Conservation (phyloP, 2,113 vertebrate genomes). For the Garra rufa region DNA sequence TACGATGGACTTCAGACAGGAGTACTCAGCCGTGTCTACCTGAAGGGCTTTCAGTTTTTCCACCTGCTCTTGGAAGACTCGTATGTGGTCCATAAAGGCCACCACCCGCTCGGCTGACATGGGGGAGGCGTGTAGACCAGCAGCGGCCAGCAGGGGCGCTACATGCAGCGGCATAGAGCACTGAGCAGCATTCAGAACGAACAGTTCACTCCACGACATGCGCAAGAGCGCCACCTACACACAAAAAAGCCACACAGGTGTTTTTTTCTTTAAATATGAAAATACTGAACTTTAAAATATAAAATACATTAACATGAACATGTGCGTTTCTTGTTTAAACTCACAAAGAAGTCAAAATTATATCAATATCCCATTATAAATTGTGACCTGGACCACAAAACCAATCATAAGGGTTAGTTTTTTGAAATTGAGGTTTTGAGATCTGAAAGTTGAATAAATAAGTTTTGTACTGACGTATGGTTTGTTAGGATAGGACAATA, state of each 20-base stretch:
- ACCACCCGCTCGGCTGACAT: conserved; percentile 84
- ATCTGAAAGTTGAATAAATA: too few species aligned
- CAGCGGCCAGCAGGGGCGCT: conserved; percentile 82
- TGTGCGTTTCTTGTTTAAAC: too few species aligned
- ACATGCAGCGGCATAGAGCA: conserved; percentile 85
- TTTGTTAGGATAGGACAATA: too few species aligned
- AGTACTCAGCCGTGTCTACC: conserved; percentile 85
- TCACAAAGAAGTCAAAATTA: too few species aligned
- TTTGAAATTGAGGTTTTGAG: too few species aligned
- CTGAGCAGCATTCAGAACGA: conserved; percentile 86
- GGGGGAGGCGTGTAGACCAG: conserved; percentile 84
- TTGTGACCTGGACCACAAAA: too few species aligned
- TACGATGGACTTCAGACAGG: conserved; percentile 85
- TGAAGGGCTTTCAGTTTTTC: conserved; percentile 86
- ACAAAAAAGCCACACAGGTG: neutral
- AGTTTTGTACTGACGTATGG: too few species aligned
- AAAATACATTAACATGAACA: too few species aligned
- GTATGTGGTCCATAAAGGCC: conserved; percentile 90
- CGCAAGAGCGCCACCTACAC: conserved; percentile 81
- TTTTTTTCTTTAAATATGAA: too few species aligned
- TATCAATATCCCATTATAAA: too few species aligned
- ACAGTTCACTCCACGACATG: conserved; percentile 87
- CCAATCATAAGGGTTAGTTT: too few species aligned
- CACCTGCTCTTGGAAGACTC: conserved; percentile 87
- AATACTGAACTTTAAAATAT: neutral